A percentile compares a stretch with the other conserved stretches of the same genome.
Evolutionary conservation across 2,888 invertebrate genomes (phyloP).

Genomic region (Merodon equestris): DNA sequence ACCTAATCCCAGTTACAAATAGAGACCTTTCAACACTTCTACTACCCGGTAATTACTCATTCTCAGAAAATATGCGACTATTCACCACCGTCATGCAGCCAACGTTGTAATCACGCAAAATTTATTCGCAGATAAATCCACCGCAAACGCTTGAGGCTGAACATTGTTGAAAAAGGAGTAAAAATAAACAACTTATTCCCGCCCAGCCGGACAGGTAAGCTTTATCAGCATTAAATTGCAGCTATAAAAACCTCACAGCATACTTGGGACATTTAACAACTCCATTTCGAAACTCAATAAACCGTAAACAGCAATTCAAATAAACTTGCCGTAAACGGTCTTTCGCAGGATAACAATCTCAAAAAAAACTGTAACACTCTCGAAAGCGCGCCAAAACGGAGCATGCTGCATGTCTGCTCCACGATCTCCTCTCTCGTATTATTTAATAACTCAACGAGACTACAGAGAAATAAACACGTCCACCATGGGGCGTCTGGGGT

Average conservation of each 20-base stretch:
- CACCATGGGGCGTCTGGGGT: slow-evolving; percentile 31
- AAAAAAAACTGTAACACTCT: slow-evolving; percentile 3
- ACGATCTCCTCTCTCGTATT: slow-evolving; percentile 8
- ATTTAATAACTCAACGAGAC: slow-evolving; percentile 40
- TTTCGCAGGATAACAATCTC: slow-evolving; percentile 31
- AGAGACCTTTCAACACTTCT: too few relatives aligned
- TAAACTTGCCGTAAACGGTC: slow-evolving; percentile 24
- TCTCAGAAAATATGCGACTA: not conserved
- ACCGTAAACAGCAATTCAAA: slow-evolving; percentile 37
- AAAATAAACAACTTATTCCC: not conserved
- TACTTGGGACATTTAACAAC: slow-evolving; percentile 27
- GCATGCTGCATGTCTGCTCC: too few relatives aligned
- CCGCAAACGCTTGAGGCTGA: not conserved
- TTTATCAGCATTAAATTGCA: slow-evolving; percentile 47
- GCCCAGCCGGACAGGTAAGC: slow-evolving; percentile 14
- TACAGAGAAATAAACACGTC: slow-evolving; percentile 22
- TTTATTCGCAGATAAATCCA: slow-evolving; percentile 17
- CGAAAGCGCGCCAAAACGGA: not conserved
- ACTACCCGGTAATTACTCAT: too few relatives aligned
- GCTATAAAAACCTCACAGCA: slow-evolving; percentile 58
- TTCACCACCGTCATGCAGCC: slow-evolving; percentile 8
- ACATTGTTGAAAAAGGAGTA: not conserved
- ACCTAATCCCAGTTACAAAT: too few relatives aligned
- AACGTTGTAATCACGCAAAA: slow-evolving; percentile 1
- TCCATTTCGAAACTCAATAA: slow-evolving; percentile 34